These are phyloP conservation scores for Megalops cyprinoides DNA, from an alignment of 2,797 vertebrate species.

Conservation along the genomic window DNA sequence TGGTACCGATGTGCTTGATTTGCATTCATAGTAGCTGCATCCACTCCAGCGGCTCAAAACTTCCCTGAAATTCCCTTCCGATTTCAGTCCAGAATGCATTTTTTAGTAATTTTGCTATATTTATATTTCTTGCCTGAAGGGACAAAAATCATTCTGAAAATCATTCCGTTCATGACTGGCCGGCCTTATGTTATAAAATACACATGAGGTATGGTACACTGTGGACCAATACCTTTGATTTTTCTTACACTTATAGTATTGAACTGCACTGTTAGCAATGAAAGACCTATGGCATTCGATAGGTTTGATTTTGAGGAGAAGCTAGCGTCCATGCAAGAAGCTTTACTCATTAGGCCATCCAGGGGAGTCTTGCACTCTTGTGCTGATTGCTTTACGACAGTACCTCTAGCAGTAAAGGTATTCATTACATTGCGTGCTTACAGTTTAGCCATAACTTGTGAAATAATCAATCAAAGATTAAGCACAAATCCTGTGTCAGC, in stretches of 20 bases:
- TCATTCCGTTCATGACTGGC: slow-evolving; percentile 21
- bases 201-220: slow-evolving; percentile 14
- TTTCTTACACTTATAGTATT: background rate
- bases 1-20: background rate
- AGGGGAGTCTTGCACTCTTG: background rate
- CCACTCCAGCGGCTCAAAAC: slow-evolving; percentile 61
- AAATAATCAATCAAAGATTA: no score
- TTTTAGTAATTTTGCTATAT: slow-evolving; percentile 52
- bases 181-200: slow-evolving; percentile 20
- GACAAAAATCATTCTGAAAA: slow-evolving; percentile 35
- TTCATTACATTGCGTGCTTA: background rate
- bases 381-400: background rate
- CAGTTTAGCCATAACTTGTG: background rate
- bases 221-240: slow-evolving; percentile 11
- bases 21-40: slow-evolving; percentile 19
- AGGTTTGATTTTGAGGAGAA: background rate
- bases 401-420: background rate
- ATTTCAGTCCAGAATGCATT: slow-evolving; percentile 57
- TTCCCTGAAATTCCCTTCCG: slow-evolving; percentile 37
- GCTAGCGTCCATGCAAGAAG: no score
- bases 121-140: slow-evolving; percentile 27
- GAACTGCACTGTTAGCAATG: slow-evolving; percentile 1
- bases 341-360: background rate
- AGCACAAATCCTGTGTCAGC: no score
- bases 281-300: slow-evolving; percentile 16